A percentile compares a stretch with the other conserved stretches of the same genome.
phyloP scores from a whole-genome alignment of 2,113 vertebrate species.

The Macquaria ambigua region DNA sequence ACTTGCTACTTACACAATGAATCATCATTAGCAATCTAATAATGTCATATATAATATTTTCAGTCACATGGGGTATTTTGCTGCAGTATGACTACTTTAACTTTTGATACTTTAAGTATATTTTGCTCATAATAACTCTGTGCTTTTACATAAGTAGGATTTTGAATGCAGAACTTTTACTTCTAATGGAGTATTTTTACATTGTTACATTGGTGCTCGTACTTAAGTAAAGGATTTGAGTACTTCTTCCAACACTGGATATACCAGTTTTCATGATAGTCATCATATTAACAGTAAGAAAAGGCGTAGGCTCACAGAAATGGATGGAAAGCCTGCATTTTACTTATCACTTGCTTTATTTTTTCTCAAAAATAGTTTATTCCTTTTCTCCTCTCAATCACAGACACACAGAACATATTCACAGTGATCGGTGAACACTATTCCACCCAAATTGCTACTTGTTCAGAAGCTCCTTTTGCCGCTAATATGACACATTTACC shows the following conservation, averaged over 20 bases:
- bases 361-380: background rate
- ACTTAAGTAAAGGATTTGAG: background rate
- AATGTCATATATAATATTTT: too few species aligned
- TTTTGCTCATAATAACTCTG: background rate
- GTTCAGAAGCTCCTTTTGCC: background rate
- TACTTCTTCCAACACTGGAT: background rate
- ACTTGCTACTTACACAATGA: background rate
- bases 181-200: background rate
- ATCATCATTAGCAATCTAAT: too few species aligned
- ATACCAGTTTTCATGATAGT: background rate
- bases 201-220: background rate
- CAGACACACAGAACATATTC: background rate
- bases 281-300: background rate
- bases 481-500: background rate
- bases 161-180: background rate
- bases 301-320: background rate
- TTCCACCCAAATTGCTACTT: background rate
- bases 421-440: background rate
- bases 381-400: background rate
- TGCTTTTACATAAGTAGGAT: background rate
- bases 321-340: background rate
- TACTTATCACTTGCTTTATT: background rate
- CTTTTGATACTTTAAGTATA: background rate
- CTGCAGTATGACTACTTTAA: too few species aligned
- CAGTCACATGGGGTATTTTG: too few species aligned